A percentile compares a stretch with the other conserved stretches of the same genome.
phyloP scores from a whole-genome alignment of 2,797 vertebrate species.

The Myotis findleyi region DNA sequence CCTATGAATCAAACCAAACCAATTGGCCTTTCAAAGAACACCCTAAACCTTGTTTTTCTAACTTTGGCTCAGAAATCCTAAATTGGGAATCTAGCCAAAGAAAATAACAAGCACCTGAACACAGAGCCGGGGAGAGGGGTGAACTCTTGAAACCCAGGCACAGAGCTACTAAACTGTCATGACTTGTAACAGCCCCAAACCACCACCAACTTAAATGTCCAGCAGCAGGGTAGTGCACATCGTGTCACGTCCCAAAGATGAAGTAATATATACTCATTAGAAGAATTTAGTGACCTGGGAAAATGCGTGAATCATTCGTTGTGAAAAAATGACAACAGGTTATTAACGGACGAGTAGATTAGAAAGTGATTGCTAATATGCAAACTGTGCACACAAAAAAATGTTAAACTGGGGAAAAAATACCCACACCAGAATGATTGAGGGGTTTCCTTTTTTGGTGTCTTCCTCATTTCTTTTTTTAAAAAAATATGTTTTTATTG shows the following conservation, averaged over 20 bases:
- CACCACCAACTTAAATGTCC: background rate
- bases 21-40: background rate
- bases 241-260: background rate
- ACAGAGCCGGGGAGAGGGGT: background rate
- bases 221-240: background rate
- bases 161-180: background rate
- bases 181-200: background rate
- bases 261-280: background rate
- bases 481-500: too few species aligned
- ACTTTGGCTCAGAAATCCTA: background rate
- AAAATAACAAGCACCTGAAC: background rate
- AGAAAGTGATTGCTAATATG: background rate
- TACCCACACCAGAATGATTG: background rate
- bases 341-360: background rate
- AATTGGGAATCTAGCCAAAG: background rate
- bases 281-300: constrained; percentile 3
- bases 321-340: background rate
- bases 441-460: background rate
- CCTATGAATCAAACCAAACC: background rate
- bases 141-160: background rate
- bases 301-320: background rate
- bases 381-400: background rate
- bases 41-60: background rate
- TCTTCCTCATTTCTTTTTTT: background rate
- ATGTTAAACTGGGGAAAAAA: background rate